A percentile compares a stretch with the other conserved stretches of the same genome.
Evolutionary conservation across 2,888 invertebrate genomes (phyloP).

Genomic region (Holacanthella duospinosa): DNA sequence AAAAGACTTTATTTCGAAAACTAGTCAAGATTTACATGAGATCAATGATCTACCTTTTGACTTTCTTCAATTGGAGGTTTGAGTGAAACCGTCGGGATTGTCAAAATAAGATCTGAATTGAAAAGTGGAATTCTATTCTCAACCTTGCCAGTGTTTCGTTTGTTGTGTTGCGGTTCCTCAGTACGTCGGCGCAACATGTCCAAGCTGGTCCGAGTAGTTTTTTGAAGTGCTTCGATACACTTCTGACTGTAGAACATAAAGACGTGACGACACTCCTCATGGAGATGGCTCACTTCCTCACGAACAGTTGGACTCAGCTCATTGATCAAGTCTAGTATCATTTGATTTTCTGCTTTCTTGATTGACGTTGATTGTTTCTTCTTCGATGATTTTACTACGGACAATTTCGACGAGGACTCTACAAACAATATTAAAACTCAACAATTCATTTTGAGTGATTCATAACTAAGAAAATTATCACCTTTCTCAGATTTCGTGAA

Average conservation of each 20-base stretch:
- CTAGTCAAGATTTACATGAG: neutral
- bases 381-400: neutral
- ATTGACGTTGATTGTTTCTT: neutral
- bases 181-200: conserved; percentile 56
- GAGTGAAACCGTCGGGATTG: conserved; percentile 41
- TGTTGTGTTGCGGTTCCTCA: conserved; percentile 32
- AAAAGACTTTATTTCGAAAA: neutral
- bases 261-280: conserved; percentile 47
- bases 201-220: conserved; percentile 60
- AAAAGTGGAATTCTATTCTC: conserved; percentile 31
- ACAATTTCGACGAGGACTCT: too few relatives aligned
- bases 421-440: too few relatives aligned
- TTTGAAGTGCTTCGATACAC: conserved; percentile 61
- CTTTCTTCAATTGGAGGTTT: conserved; percentile 41
- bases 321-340: neutral
- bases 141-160: conserved; percentile 27
- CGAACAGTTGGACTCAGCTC: neutral
- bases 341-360: neutral
- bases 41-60: conserved; percentile 12
- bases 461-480: too few relatives aligned
- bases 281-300: conserved; percentile 7
- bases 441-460: too few relatives aligned
- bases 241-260: conserved; percentile 69
- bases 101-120: conserved; percentile 38
- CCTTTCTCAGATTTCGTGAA: conserved; percentile 6